These are phyloP conservation scores for Fragum whitleyi DNA, from an alignment of 2,888 invertebrate species.

Conservation along the genomic window DNA sequence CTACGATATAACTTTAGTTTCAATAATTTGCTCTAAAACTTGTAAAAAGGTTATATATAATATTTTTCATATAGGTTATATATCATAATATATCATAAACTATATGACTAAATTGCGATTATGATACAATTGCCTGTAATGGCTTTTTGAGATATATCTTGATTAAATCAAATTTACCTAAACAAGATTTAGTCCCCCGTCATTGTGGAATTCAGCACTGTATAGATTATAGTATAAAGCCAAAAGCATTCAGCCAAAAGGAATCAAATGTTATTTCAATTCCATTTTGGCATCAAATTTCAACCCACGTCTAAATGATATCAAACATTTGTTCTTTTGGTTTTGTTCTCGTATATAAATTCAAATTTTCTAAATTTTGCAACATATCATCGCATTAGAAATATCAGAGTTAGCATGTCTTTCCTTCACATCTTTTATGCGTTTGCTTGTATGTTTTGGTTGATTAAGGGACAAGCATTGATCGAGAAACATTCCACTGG, in stretches of 20 bases:
- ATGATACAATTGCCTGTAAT: too few relatives aligned
- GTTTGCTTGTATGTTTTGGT: neutral
- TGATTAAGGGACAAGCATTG: neutral
- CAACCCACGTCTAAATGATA: neutral
- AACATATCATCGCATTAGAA: neutral
- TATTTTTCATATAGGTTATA: too few relatives aligned
- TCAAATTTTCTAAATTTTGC: neutral
- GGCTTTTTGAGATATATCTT: too few relatives aligned
- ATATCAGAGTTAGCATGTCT: neutral
- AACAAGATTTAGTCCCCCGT: too few relatives aligned
- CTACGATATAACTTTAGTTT: too few relatives aligned
- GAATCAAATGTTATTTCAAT: neutral
- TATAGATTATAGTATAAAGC: neutral
- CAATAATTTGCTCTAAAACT: too few relatives aligned
- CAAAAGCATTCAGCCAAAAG: neutral
- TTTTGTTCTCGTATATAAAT: neutral
- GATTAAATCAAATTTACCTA: too few relatives aligned
- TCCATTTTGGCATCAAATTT: slow-evolving; percentile 13
- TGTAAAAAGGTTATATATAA: too few relatives aligned
- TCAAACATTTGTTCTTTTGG: neutral
- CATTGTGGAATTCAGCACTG: too few relatives aligned
- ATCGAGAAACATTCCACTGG: neutral
- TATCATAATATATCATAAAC: too few relatives aligned
- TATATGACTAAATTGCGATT: too few relatives aligned
- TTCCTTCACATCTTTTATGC: neutral